Conservation (phyloP, 2,797 vertebrate species). For the Muscicapa striata region DNA sequence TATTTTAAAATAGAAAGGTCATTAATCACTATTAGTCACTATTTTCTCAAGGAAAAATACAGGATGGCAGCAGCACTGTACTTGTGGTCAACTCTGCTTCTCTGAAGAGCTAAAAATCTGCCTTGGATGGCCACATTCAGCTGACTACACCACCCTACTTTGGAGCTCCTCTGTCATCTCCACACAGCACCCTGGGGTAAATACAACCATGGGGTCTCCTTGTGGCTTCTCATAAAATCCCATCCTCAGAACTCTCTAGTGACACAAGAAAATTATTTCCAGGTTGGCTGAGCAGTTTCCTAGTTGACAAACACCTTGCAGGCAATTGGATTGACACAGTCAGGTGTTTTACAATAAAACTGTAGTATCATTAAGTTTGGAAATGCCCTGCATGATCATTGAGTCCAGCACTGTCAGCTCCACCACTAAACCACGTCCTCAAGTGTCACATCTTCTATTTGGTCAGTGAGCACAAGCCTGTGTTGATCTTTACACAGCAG, state of each 20-base stretch:
- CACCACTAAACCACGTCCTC: not conserved
- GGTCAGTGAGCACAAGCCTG: not conserved
- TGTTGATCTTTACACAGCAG: not conserved
- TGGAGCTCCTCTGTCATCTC: not conserved
- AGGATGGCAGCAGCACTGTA: not conserved
- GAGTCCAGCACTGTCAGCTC: not conserved
- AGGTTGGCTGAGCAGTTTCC: not conserved
- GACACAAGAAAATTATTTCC: not conserved
- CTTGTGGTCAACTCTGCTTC: not conserved
- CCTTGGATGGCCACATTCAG: not conserved
- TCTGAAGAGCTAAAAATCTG: not conserved
- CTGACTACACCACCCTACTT: not conserved
- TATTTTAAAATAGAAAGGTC: not conserved
- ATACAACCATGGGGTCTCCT: not conserved
- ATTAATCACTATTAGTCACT: not conserved
- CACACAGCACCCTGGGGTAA: not conserved
- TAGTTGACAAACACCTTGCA: not conserved
- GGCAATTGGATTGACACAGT: not conserved
- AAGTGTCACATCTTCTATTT: not conserved
- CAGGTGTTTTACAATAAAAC: not conserved
- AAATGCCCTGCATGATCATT: not conserved
- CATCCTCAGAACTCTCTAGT: not conserved
- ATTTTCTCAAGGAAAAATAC: not conserved
- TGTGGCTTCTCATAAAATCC: not conserved
- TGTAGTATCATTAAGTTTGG: not conserved